phyloP scores from a whole-genome alignment of 2,113 vertebrate genomes.

The Heterotis niloticus region DNA sequence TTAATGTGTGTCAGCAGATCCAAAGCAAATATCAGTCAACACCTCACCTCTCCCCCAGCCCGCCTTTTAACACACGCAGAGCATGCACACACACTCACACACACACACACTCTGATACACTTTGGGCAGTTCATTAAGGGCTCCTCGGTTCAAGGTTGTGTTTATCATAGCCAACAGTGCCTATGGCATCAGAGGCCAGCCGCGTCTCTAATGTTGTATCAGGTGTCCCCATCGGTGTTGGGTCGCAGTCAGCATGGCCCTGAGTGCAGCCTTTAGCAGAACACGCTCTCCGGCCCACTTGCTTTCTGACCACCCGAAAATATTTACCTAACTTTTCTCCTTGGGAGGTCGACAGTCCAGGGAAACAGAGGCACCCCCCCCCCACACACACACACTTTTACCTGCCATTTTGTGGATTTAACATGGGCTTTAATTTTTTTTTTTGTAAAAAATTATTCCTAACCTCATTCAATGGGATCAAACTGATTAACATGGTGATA shows the following conservation, averaged over 20 bases:
- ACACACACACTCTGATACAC: neutral
- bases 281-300: conserved; percentile 55
- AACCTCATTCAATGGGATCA: too few species aligned
- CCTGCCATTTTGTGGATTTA: too few species aligned
- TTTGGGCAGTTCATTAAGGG: conserved; percentile 39
- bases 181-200: conserved; percentile 48
- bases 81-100: neutral
- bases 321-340: conserved; percentile 63
- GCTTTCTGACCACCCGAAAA: conserved; percentile 47
- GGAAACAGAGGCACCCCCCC: conserved; percentile 7
- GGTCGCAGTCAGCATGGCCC: conserved; percentile 24
- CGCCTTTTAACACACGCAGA: neutral
- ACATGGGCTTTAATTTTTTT: too few species aligned
- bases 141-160: conserved; percentile 55
- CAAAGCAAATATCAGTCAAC: neutral
- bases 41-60: neutral
- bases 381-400: conserved; percentile 1
- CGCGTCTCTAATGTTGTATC: conserved; percentile 53
- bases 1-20: neutral
- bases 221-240: conserved; percentile 57
- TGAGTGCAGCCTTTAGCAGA: conserved; percentile 40
- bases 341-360: conserved; percentile 63
- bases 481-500: too few species aligned
- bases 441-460: too few species aligned
- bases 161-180: conserved; percentile 46